A percentile compares a stretch with the other conserved stretches of the same genome.
These are phyloP conservation scores for Drosophila kurseongensis DNA, from an alignment of 1,140 invertebrate species.

Conservation along the genomic window DNA sequence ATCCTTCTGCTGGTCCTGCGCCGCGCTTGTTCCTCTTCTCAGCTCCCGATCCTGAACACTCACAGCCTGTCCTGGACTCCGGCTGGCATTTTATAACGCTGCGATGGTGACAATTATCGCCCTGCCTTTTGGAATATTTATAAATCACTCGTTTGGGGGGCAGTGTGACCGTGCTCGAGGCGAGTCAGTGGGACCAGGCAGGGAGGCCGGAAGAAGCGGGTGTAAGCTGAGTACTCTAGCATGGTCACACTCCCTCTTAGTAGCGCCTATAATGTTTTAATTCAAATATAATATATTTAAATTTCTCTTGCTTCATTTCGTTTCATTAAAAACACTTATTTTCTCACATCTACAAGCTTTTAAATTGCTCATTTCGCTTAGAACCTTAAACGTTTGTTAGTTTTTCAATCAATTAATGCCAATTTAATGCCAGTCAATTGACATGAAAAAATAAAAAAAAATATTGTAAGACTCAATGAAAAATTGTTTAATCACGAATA, in stretches of 20 bases:
- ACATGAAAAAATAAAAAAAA: too few species aligned
- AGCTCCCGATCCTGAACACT: constrained; percentile 28
- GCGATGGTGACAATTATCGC: constrained; percentile 6
- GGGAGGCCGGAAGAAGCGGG: not conserved
- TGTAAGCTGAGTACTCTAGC: not conserved
- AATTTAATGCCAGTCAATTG: too few species aligned
- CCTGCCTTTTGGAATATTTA: constrained; percentile 13
- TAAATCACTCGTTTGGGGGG: constrained; percentile 5
- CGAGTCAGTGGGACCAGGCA: not conserved
- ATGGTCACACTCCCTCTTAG: not conserved
- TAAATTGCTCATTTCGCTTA: too few species aligned
- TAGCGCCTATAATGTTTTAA: not conserved
- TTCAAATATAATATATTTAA: not conserved
- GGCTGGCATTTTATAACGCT: constrained; percentile 10
- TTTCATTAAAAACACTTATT: too few species aligned
- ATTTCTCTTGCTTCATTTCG: too few species aligned
- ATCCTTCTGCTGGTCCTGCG: constrained; percentile 5
- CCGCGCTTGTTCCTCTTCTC: constrained; percentile 1
- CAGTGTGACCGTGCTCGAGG: not conserved
- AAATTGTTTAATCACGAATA: too few species aligned
- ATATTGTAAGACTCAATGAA: too few species aligned
- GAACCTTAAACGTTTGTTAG: too few species aligned
- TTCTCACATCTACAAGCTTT: too few species aligned
- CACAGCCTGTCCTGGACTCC: constrained; percentile 21
- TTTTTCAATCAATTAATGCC: too few species aligned